Base-by-base conservation (phyloP, 1,140 invertebrate genomes). In the Littorina saxatilis region DNA sequence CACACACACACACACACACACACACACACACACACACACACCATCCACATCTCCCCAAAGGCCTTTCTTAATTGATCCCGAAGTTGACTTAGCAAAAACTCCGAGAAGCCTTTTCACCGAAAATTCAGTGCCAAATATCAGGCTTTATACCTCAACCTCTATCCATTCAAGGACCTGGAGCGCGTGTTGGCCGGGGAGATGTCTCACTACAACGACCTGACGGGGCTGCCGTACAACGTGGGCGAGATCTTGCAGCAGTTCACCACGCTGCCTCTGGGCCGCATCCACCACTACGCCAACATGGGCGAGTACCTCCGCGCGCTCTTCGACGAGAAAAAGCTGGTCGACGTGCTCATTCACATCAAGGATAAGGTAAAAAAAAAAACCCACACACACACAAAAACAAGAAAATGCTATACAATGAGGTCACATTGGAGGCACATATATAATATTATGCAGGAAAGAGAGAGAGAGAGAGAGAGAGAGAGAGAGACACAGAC, bases 271-370 rank as follows among this genome's bases (percentile, higher is more conserved):
- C 83, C 87, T 2, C 70, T 88, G 1, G 70, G 77, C 27, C 80
- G 78, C 2, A 84, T 86, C 39, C 82, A 84, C 40, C 87, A 88
- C 77, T 85, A 81, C 74, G 75, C 84, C 9, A 50, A 43, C 5
- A 75, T 80, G n/a, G 87, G 86, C 29, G 80, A 83, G 52, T 84
- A 83, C 52, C 61, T 88, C 23, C n/a, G 50, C 9, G 15, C 37
- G 2, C 70, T 88, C 11, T 85, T 83, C 39, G 52, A 81, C 32
- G 68, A 87, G 2, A 63, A 81, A 1, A 66, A 83, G 29, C 79
- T 88, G n/a, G 66, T 84, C 50, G 87, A 88, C 66, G 84, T 88
- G 1, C 39, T 85, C 0, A 81, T 88, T 5, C 82, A 87, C 63
- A 74, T 87, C 13, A 55, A 81, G 15, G 37, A 68, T 35, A 39